Base-by-base conservation (phyloP, 2,888 invertebrate genomes). In the Temnothorax rugatulus region DNA sequence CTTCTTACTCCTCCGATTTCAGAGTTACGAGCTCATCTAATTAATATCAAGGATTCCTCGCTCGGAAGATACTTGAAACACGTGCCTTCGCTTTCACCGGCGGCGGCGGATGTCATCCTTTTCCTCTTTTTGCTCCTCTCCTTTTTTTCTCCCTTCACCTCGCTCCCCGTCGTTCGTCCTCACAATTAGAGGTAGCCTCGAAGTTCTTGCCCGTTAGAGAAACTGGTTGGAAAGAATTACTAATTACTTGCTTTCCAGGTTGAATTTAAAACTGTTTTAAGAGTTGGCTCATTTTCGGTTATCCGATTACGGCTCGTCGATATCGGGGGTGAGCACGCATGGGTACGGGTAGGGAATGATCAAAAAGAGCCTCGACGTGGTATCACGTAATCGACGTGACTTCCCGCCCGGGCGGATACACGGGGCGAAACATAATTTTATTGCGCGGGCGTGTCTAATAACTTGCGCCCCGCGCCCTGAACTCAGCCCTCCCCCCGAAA, bases 1-100 rank as follows among this genome's bases (percentile, higher is more conserved):
- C 68, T 83, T 86, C 90, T 86, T 84, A 64, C 90, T 82, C 69
- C 88, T 86, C 88, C 86, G 88, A 89, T 90, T 87, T 87, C 86
- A 84, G 83, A 84, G 84, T 87, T 84, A 86, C 86, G 52, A 64
- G 81, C 88, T 85, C 66, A 66, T 76, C 75, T 84, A 84, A 84
- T 82, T 84, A 83, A 86, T 82, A 82, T 73, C 81, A 84, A 73
- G 69, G 76, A 76, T 83, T 83, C 61, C 83, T 38, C 75, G 75
- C 66, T 57, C 63, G 82, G 57, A 38, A 57, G 77, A 82, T 76
- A 82, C 66, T 76, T 57, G 77, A 75, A 82, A 81, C 79, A 81
- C 79, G 73, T 81, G 73, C 79, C 79, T 59, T 73, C 73, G 73
- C 59, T 73, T 81, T 73, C 79, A 59, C 66, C 66, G 29, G 29